A percentile compares a stretch with the other conserved stretches of the same genome.
phyloP scores from a whole-genome alignment of 2,113 vertebrate genomes.

The Cyanocitta stelleri region DNA sequence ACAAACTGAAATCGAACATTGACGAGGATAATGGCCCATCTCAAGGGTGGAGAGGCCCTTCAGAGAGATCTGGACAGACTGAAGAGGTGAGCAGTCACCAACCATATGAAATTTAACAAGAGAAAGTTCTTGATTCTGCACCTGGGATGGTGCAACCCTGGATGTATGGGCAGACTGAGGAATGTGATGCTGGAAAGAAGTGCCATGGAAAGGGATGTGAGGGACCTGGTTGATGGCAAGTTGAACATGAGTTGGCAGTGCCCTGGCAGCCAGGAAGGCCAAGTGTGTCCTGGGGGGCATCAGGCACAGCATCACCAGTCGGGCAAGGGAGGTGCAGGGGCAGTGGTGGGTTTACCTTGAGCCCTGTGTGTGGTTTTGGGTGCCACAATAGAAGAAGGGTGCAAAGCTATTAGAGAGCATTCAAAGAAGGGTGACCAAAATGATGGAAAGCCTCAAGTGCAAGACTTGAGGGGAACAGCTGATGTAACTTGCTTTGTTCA shows the following conservation, averaged over 20 bases:
- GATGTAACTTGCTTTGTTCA: background rate
- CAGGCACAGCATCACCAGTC: rapidly evolving
- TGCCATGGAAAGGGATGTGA: rapidly evolving
- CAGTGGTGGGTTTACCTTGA: background rate
- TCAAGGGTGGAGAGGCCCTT: background rate
- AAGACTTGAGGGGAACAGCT: rapidly evolving
- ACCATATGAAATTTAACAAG: background rate
- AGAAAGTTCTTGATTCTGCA: background rate
- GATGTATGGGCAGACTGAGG: rapidly evolving
- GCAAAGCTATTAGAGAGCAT: background rate
- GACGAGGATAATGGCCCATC: background rate
- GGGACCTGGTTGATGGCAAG: background rate
- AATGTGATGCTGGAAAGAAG: background rate
- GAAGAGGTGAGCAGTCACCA: background rate
- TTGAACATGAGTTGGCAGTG: background rate
- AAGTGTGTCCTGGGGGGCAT: rapidly evolving
- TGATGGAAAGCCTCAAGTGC: background rate
- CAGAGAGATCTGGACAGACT: background rate
- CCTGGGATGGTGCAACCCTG: background rate
- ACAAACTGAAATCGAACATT: background rate
- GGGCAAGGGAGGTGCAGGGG: rapidly evolving
- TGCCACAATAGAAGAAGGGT: background rate
- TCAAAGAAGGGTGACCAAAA: background rate
- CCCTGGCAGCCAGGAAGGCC: background rate
- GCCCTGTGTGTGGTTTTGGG: background rate